phyloP scores from a whole-genome alignment of 2,113 vertebrate genomes.

The Etia nguti region DNA sequence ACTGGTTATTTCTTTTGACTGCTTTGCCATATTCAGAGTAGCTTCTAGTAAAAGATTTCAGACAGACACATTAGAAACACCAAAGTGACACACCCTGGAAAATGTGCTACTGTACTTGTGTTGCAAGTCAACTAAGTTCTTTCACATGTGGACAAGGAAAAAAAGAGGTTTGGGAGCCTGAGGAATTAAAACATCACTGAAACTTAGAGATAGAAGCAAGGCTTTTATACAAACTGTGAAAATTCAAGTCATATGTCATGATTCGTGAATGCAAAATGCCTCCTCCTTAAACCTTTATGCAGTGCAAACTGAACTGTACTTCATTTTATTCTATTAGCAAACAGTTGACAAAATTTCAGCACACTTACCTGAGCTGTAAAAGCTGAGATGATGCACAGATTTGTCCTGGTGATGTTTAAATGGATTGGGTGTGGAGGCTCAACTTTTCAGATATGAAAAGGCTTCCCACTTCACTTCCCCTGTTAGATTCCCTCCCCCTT shows the following conservation, averaged over 20 bases:
- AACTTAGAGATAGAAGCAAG: not conserved
- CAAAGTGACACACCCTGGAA: slow-evolving; percentile 57
- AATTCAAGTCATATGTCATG: not conserved
- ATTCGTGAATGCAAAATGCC: not conserved
- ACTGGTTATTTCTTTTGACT: not conserved
- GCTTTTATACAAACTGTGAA: not conserved
- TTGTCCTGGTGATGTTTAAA: slow-evolving; percentile 8
- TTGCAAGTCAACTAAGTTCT: not conserved
- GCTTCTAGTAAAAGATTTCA: not conserved
- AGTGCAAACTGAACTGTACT: not conserved
- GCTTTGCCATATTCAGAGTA: not conserved
- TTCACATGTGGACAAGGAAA: not conserved
- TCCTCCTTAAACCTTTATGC: not conserved
- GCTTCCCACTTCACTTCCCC: slow-evolving; percentile 22
- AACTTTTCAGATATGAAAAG: slow-evolving; percentile 36
- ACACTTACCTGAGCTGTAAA: slow-evolving; percentile 54
- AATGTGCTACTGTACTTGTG: not conserved
- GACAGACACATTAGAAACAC: not conserved
- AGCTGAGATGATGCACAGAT: slow-evolving; percentile 38
- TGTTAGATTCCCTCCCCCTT: not conserved
- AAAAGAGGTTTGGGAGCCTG: not conserved
- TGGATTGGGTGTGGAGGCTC: slow-evolving; percentile 55
- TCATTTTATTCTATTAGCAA: not conserved
- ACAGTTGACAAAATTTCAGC: not conserved
- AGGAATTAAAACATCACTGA: not conserved